Percentiles rank a stretch among this genome's conserved stretches.
Evolutionary conservation across 2,113 vertebrate species (phyloP).

Genomic region (Psettodes erumei): DNA sequence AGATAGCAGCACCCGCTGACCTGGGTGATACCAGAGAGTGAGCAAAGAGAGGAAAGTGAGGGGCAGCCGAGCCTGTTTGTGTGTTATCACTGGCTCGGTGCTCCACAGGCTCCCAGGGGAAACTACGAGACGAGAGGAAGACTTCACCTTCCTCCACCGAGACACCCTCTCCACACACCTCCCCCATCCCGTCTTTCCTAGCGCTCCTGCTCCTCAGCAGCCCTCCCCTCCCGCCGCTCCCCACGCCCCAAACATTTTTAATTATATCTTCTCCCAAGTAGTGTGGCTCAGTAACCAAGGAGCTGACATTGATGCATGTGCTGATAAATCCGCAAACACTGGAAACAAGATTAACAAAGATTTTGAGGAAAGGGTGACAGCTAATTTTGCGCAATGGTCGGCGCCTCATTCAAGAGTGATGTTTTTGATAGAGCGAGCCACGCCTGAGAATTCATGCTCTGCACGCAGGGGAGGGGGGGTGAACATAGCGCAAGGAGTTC

Average conservation of each 20-base stretch:
- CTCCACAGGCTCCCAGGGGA: slow-evolving; percentile 86
- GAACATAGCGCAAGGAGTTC: slow-evolving; percentile 71
- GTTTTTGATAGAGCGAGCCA: slow-evolving; percentile 95
- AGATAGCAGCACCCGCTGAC: slow-evolving; percentile 86
- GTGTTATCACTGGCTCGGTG: slow-evolving; percentile 91
- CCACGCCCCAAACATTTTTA: slow-evolving; percentile 99
- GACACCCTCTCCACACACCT: slow-evolving; percentile 4
- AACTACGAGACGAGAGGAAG: slow-evolving; percentile 85
- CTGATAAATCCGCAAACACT: slow-evolving; percentile 99
- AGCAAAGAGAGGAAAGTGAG: slow-evolving; percentile 51
- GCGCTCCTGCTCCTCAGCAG: slow-evolving; percentile 48
- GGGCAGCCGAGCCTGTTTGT: slow-evolving; percentile 82
- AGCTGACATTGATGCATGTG: slow-evolving; percentile 99
- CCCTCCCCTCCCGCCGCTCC: slow-evolving; percentile 53
- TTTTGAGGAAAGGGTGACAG: slow-evolving; percentile 99
- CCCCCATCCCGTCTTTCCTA: slow-evolving; percentile 50
- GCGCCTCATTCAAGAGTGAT: slow-evolving; percentile 93
- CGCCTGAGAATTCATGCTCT: slow-evolving; percentile 85
- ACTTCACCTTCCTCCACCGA: slow-evolving; percentile 88
- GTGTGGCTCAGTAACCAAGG: slow-evolving; percentile 99
- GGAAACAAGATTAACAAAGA: slow-evolving; percentile 99
- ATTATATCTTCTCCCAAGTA: slow-evolving; percentile 99
- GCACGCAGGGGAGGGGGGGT: slow-evolving; percentile 47
- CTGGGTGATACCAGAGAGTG: slow-evolving; percentile 81
- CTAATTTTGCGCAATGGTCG: slow-evolving; percentile 99